Evolutionary conservation across 1,140 invertebrate genomes (phyloP), one percentile per base, ranked within the genome.

Genomic region (Geopemphigus sp.): DNA sequence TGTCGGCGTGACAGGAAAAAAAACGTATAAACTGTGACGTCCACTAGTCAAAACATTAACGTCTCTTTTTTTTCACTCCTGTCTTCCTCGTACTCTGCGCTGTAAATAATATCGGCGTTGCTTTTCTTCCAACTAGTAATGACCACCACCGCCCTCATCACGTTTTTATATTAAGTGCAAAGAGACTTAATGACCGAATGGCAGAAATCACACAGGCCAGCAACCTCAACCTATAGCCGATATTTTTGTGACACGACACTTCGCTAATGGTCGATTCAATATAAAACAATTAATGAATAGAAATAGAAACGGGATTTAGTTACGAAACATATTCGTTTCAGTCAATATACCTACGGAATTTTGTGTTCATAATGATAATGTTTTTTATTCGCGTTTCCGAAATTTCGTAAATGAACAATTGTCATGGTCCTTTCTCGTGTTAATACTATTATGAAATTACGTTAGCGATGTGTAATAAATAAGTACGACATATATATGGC

Each of bases 61-160:
- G 74, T 47, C 32, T 78, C 3, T 8, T 39, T 78, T 45, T 61
- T 50, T 72, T 39, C 26, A 39, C 56, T 19, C 39, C 32, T 8
- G 32, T 39, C 3, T 39, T 39, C 54, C 56, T 39, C 24, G 14
- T 15, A 1, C n/a, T 32, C 0, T n/a, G 5, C 39, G 22, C 56
- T 14, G 19, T 78, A 59, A 19, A 24, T 29, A 47, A 61, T 63
- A 39, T 29, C 24, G 24, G 61, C 61, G 56, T 78, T 45, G 12
- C 74, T 26, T 61, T 45, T 63, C 57, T 76, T 76, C 56, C 74
- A 26, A 61, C 22, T 6, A 11, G 26, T 78, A 78, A 78, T 78
- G 74, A 78, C 74, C 74, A 78, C 74, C 74, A 39, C 56, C 57
- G 74, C 56, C 73, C 74, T 78, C 72, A 74, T 59, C 72, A 78